Percentiles rank a stretch among this genome's conserved stretches.
Evolutionary conservation across 2,888 invertebrate genomes (phyloP).

Genomic region (Drosophila eohydei): DNA sequence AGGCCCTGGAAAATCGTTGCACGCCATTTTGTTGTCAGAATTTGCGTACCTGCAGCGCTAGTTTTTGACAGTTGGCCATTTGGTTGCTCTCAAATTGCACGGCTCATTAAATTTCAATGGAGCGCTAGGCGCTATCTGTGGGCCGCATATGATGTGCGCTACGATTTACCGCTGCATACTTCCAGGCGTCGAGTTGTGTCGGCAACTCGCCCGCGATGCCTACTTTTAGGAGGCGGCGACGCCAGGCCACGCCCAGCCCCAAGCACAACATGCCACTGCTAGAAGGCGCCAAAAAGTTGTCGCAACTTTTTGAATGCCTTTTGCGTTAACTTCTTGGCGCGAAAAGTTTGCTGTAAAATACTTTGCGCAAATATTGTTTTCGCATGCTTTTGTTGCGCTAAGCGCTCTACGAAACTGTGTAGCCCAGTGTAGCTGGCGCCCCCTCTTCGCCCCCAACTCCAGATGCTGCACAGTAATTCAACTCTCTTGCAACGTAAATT

Average conservation of each 20-base stretch:
- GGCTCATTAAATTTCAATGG: slow-evolving; percentile 69
- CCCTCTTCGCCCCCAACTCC: not conserved
- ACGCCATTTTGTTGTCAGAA: slow-evolving; percentile 69
- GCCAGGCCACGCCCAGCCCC: slow-evolving; percentile 15
- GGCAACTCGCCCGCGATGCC: slow-evolving; percentile 36
- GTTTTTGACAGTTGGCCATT: slow-evolving; percentile 68
- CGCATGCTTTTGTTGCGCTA: slow-evolving; percentile 75
- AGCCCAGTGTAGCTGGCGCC: slow-evolving; percentile 3
- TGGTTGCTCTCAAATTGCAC: slow-evolving; percentile 54
- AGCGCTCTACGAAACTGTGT: slow-evolving; percentile 55
- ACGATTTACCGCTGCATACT: slow-evolving; percentile 52
- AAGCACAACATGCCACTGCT: slow-evolving; percentile 14
- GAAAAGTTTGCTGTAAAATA: slow-evolving; percentile 75
- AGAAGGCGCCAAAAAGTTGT: slow-evolving; percentile 63
- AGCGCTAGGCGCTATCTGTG: slow-evolving; percentile 10
- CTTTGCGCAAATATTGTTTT: slow-evolving; percentile 79
- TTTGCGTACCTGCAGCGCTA: slow-evolving; percentile 40
- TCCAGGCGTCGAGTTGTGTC: slow-evolving; percentile 32
- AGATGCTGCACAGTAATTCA: slow-evolving; percentile 30
- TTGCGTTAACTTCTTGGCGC: slow-evolving; percentile 75
- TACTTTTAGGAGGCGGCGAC: slow-evolving; percentile 51
- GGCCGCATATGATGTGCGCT: slow-evolving; percentile 18
- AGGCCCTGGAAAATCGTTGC: slow-evolving; percentile 45
- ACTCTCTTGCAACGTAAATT: slow-evolving; percentile 69
- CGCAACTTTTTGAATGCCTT: slow-evolving; percentile 76